These are phyloP conservation scores for Aradophagus sp. DNA, from an alignment of 1,140 invertebrate species.

Conservation along the genomic window DNA sequence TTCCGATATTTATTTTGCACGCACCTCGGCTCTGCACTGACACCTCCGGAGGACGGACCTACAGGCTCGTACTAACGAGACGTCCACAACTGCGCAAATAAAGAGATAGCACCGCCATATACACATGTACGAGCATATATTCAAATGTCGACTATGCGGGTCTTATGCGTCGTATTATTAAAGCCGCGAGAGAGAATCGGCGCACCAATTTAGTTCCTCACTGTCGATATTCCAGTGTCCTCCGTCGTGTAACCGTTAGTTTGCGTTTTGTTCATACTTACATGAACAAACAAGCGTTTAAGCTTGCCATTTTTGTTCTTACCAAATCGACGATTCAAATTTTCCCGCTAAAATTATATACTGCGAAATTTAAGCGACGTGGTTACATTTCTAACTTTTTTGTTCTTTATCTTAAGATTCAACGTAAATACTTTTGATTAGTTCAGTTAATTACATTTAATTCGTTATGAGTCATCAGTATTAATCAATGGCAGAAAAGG, in stretches of 20 bases:
- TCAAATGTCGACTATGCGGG: conserved; percentile 57
- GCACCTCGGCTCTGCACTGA: conserved; percentile 39
- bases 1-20: conserved; percentile 61
- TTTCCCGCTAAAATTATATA: no score
- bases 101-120: conserved; percentile 52
- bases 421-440: no score
- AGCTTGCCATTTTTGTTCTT: no score
- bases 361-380: no score
- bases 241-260: conserved; percentile 29
- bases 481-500: no score
- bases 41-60: conserved; percentile 53
- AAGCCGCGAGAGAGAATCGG: conserved; percentile 21
- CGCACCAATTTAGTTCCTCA: conserved; percentile 48
- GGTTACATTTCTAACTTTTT: no score
- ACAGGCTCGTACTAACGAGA: conserved; percentile 61
- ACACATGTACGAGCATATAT: conserved; percentile 44
- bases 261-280: conserved; percentile 16
- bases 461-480: no score
- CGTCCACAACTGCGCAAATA: conserved; percentile 54
- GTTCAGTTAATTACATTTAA: no score
- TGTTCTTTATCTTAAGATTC: no score
- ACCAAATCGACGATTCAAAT: no score
- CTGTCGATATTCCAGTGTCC: conserved; percentile 28
- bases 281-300: conserved; percentile 21
- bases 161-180: conserved; percentile 46